Evolutionary conservation across 92 coral and sea anemone species (phyloP), one percentile per base, ranked within the genome.

Genomic region (Parazoanthus darwini): DNA sequence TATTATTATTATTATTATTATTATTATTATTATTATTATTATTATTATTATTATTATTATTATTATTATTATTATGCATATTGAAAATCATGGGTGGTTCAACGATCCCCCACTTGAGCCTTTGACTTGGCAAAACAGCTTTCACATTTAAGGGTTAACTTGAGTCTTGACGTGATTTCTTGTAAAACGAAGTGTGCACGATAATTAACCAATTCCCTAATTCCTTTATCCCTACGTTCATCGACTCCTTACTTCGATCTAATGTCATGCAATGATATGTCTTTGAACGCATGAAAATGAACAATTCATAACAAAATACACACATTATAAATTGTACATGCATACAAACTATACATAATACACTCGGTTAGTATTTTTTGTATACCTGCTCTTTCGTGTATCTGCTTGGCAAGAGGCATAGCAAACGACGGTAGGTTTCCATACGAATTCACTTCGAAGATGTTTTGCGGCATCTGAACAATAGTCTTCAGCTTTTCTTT

Each of bases 391-490:
- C 87, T 83, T 68, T 83, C 87, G 35, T 83, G 78, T 13, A 83
- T 83, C 59, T 83, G 63, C 63, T 83, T 83, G 42, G 87, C 87
- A 68, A 83, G 87, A n/a, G 87, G 87, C 87, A n/a, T 67, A 8
- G 87, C 87, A 51, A 83, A 67, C 9, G 87, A 83, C 2, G 87
- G 66, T 6, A 83, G 78, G 8, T 33, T 83, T 6, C 87, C 87
- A 50, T 38, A 83, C 43, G 87, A 83, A 83, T 83, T 83, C 87
- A 83, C 87, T 6, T 83, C 77, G 13, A 83, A 83, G 77, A 83
- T 83, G 51, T 83, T 83, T 46, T 80, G 85, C 5, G 85, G 85
- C 14, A 56, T 80, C 70, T 67, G 78, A 23, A 70, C 77, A 25
- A 83, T 83, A 48, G 23, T 83, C 59, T 83, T 83, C 77, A 83